Percentiles rank a stretch among this genome's conserved stretches.
These are phyloP conservation scores for Taphrorychus bicolor DNA, from an alignment of 2,888 invertebrate genomes.

Conservation along the genomic window DNA sequence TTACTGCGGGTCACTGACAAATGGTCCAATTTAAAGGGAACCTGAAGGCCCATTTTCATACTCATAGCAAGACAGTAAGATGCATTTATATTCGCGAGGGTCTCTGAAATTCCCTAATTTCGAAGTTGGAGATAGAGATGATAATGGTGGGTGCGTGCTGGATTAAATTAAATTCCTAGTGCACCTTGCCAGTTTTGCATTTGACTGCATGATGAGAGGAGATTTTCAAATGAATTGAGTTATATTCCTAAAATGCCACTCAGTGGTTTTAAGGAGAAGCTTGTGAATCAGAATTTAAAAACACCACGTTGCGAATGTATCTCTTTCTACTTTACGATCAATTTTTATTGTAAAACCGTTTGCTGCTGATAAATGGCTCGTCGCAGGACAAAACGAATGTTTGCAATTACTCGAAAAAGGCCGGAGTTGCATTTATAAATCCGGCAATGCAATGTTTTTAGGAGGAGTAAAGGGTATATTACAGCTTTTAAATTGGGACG, in stretches of 20 bases:
- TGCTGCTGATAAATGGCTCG: neutral
- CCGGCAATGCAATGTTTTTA: neutral
- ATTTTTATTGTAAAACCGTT: neutral
- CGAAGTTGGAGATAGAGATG: neutral
- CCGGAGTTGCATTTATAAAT: neutral
- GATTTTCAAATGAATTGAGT: no score
- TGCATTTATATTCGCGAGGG: slow-evolving; percentile 16
- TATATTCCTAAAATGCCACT: no score
- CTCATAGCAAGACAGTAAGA: slow-evolving; percentile 10
- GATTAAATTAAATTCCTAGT: neutral
- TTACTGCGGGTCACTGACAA: slow-evolving; percentile 6
- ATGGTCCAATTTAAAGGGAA: slow-evolving; percentile 7
- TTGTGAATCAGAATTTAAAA: no score
- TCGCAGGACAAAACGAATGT: neutral
- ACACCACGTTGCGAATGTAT: neutral
- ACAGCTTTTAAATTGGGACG: neutral
- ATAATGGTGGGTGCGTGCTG: neutral
- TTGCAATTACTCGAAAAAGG: neutral
- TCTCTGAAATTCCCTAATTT: neutral
- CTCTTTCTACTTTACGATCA: neutral
- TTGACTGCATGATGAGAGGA: no score
- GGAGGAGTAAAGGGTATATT: neutral
- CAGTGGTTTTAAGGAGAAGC: no score
- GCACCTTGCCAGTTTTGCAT: neutral
- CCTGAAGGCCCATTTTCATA: slow-evolving; percentile 7